A percentile compares a stretch with the other conserved stretches of the same genome.
Evolutionary conservation across 2,888 invertebrate species (phyloP).

Genomic region (Caenorhabditis sulstoni): DNA sequence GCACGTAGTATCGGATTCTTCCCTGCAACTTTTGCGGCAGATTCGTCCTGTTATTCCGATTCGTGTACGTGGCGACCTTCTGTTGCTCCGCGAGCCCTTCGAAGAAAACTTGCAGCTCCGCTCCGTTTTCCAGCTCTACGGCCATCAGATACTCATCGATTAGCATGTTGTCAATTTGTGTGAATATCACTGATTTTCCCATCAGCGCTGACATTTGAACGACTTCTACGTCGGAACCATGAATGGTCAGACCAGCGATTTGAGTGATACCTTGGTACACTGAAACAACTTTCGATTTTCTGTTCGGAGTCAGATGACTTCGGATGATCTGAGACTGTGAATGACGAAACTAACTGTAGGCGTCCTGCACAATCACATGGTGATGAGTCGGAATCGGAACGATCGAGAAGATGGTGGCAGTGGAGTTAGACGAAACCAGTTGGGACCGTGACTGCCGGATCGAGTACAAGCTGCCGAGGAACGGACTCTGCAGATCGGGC

Average conservation of each 20-base stretch:
- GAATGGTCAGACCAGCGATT: constrained; percentile 17
- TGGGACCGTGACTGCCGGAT: constrained; percentile 21
- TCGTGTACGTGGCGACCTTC: constrained; percentile 28
- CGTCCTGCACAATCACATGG: constrained; percentile 46
- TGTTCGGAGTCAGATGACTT: too few relatives aligned
- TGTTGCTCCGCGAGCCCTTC: constrained; percentile 30
- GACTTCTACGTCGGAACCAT: constrained; percentile 14
- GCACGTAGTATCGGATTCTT: constrained; percentile 35
- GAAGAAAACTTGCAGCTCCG: constrained; percentile 28
- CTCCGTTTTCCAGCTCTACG: constrained; percentile 15
- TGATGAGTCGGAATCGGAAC: constrained; percentile 41
- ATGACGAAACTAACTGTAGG: constrained; percentile 12
- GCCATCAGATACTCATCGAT: constrained; percentile 34
- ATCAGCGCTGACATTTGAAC: constrained; percentile 2
- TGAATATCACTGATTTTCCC: constrained; percentile 29
- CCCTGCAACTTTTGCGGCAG: constrained; percentile 46
- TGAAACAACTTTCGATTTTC: too few relatives aligned
- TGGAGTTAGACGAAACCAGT: constrained; percentile 16
- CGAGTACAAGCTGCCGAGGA: constrained; percentile 36
- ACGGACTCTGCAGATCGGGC: constrained; percentile 31
- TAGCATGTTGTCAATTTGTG: constrained; percentile 11
- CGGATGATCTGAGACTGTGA: background rate
- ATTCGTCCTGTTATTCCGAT: constrained; percentile 24
- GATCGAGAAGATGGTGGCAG: constrained; percentile 36
- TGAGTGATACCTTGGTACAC: constrained; percentile 35